These are phyloP conservation scores for Dascillus cervinus DNA, from an alignment of 2,888 invertebrate species.

Conservation along the genomic window DNA sequence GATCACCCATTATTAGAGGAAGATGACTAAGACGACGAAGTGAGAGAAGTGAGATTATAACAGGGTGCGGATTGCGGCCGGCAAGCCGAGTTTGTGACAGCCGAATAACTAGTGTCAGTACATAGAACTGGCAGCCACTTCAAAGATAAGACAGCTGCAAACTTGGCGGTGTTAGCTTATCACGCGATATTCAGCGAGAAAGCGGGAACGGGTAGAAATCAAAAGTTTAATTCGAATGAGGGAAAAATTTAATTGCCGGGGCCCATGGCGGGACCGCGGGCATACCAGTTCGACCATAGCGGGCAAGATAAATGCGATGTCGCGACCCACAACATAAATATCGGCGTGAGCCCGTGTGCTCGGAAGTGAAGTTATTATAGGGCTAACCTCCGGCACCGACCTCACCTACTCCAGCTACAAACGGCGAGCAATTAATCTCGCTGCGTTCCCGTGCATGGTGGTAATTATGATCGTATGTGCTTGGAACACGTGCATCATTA, in stretches of 20 bases:
- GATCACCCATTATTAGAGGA: too few species aligned
- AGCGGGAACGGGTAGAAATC: too few species aligned
- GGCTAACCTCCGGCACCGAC: slow-evolving; percentile 34
- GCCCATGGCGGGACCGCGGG: slow-evolving; percentile 22
- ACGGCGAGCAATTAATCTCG: slow-evolving; percentile 35
- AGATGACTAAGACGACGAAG: too few species aligned
- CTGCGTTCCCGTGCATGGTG: slow-evolving; percentile 23
- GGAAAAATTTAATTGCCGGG: too few species aligned
- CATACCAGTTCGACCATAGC: slow-evolving; percentile 26
- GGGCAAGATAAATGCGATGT: slow-evolving; percentile 37
- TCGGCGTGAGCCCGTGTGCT: slow-evolving; percentile 30
- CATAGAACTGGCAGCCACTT: slow-evolving; percentile 27
- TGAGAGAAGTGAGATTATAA: too few species aligned
- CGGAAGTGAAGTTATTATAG: slow-evolving; percentile 35
- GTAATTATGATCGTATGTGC: slow-evolving; percentile 16
- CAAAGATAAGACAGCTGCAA: slow-evolving; percentile 30
- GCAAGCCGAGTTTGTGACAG: slow-evolving; percentile 29
- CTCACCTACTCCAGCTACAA: slow-evolving; percentile 34
- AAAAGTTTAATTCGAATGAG: too few species aligned
- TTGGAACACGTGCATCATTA: slow-evolving; percentile 18
- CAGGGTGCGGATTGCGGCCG: slow-evolving; percentile 20
- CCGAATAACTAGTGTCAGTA: slow-evolving; percentile 31
- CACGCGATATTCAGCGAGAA: slow-evolving; percentile 8
- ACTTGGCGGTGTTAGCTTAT: slow-evolving; percentile 30
- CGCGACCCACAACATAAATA: slow-evolving; percentile 39